A percentile compares a stretch with the other conserved stretches of the same genome.
Conservation (phyloP, 2,113 vertebrate genomes). For the Epinephelus moara region DNA sequence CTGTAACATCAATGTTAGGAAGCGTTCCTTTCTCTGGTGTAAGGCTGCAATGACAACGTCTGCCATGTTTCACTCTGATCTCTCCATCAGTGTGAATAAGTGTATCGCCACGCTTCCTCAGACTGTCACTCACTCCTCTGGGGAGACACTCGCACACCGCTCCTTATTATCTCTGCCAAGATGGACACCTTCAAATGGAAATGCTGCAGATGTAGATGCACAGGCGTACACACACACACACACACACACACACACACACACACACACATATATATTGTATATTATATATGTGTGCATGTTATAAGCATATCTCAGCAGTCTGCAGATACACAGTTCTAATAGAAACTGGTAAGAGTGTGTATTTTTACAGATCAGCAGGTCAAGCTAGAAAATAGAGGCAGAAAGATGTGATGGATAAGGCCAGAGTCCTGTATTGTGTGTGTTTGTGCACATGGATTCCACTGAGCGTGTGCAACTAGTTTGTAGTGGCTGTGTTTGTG, state of each 20-base stretch:
- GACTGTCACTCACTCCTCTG: slow-evolving; percentile 83
- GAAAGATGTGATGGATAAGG: slow-evolving; percentile 28
- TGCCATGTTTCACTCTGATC: slow-evolving; percentile 84
- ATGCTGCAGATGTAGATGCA: slow-evolving; percentile 56
- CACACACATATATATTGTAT: slow-evolving; percentile 1
- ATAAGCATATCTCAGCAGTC: not conserved
- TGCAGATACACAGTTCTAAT: slow-evolving; percentile 11
- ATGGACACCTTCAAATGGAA: slow-evolving; percentile 74
- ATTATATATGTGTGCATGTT: not conserved
- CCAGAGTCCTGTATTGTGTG: slow-evolving; percentile 27
- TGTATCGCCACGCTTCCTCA: slow-evolving; percentile 66
- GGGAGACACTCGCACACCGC: slow-evolving; percentile 61
- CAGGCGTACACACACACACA: slow-evolving; percentile 38
- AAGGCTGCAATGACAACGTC: slow-evolving; percentile 79
- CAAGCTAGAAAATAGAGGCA: slow-evolving; percentile 24
- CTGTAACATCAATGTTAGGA: slow-evolving; percentile 66
- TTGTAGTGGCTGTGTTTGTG: slow-evolving; percentile 29
- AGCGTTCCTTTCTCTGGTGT: slow-evolving; percentile 73
- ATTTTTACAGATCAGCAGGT: slow-evolving; percentile 29
- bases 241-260: slow-evolving; percentile 27
- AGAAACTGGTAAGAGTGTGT: slow-evolving; percentile 7
- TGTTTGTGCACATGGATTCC: slow-evolving; percentile 11
- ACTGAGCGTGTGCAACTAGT: slow-evolving; percentile 46
- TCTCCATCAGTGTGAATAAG: slow-evolving; percentile 84
- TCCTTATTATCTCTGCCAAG: slow-evolving; percentile 71